Evolutionary conservation across 2,888 invertebrate species (phyloP).

Genomic region (Cabera pusaria): DNA sequence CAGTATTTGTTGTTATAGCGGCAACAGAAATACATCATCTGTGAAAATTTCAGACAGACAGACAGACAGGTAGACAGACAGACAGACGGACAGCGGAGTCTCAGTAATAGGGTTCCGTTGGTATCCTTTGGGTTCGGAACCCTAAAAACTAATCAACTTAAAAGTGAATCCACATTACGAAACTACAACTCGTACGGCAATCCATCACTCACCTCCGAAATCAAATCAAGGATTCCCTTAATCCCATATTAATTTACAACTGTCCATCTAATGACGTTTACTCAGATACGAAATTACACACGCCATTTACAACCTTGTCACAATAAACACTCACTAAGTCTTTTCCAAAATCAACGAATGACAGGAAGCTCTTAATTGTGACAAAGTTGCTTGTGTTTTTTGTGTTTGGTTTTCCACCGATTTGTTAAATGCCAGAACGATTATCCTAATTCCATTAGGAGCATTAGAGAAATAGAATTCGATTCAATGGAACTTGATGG

Average conservation of each 20-base stretch:
- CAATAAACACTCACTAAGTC: background rate
- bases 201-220: conserved; percentile 19
- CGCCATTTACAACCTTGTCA: conserved; percentile 3
- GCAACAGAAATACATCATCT: too few species aligned
- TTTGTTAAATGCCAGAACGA: conserved; percentile 32
- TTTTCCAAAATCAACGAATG: background rate
- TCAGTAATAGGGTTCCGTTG: too few species aligned
- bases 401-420: conserved; percentile 11
- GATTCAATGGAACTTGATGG: conserved; percentile 19
- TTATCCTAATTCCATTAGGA: conserved; percentile 31
- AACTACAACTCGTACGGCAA: conserved; percentile 3
- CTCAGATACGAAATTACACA: conserved; percentile 3
- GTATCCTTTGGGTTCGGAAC: too few species aligned
- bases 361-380: background rate
- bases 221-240: conserved; percentile 22
- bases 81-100: too few species aligned
- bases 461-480: conserved; percentile 29
- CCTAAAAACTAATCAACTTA: too few species aligned
- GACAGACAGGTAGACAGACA: too few species aligned
- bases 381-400: conserved; percentile 3
- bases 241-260: conserved; percentile 28
- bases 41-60: too few species aligned
- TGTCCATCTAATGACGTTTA: conserved; percentile 27
- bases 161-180: conserved; percentile 2
- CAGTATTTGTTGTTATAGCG: too few species aligned